phyloP scores from a whole-genome alignment of 2,797 vertebrate genomes.

The Sebastes paucispinis region DNA sequence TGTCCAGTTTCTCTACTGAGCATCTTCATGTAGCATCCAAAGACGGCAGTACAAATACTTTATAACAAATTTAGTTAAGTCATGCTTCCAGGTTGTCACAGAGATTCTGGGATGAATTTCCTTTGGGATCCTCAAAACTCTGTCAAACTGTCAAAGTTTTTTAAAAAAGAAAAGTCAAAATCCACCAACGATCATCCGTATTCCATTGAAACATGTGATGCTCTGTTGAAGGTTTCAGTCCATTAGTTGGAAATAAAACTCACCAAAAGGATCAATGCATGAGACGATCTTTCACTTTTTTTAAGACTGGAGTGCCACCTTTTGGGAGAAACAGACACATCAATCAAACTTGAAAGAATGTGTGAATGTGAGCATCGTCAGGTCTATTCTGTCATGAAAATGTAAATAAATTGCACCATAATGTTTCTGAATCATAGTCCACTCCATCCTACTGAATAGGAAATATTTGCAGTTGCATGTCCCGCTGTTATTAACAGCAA shows the following conservation, averaged over 20 bases:
- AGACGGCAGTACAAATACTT: not conserved
- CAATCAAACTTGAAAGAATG: not conserved
- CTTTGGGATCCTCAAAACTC: not conserved
- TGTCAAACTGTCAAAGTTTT: not conserved
- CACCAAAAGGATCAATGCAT: not conserved
- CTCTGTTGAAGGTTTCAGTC: not conserved
- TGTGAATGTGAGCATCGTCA: not conserved
- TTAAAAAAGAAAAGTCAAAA: too few species aligned
- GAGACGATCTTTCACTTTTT: not conserved
- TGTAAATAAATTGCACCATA: not conserved
- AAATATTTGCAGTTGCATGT: conserved; percentile 18
- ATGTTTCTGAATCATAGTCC: conserved; percentile 3
- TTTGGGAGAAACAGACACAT: not conserved
- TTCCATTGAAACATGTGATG: not conserved
- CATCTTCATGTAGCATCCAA: not conserved
- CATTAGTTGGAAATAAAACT: not conserved
- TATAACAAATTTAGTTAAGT: not conserved
- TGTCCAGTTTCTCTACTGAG: not conserved
- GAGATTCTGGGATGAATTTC: not conserved
- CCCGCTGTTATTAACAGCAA: conserved; percentile 15
- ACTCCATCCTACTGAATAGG: not conserved
- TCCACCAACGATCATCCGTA: not conserved
- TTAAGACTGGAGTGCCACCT: not conserved
- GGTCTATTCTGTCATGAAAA: not conserved
- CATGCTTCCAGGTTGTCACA: conserved; percentile 18